Evolutionary conservation across 2,113 vertebrate genomes (phyloP), one percentile per base, ranked within the genome.

Genomic region (Burhinus bistriatus): DNA sequence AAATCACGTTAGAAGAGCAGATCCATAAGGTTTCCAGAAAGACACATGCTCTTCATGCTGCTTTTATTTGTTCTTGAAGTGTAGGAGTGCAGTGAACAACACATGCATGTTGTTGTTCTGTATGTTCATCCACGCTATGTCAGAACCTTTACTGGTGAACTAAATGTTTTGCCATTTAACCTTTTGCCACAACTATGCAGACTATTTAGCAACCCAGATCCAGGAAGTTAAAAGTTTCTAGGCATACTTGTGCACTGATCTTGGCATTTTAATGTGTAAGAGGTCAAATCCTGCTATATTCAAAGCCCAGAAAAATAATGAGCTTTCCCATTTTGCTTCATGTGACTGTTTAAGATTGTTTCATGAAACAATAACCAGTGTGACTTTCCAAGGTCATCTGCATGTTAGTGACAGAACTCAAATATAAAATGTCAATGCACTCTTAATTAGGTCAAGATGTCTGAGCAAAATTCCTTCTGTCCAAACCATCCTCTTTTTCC

Each of bases 391-490:
- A 93, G 95, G 91, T 96, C 96, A 95, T 92, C 52, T 58, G 80
- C 87, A 84, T 95, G 45, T 55, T 94, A 87, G 83, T 71, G 93
- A 87, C 80, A 91, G 89, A 95, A 94, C 75, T 96, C 51, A 96
- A 95, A 95, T 87, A 89, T 71, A 94, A 96, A 95, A 96, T 89
- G 93, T 96, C 93, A 96, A 78, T 94, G 95, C 55, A 91, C 94
- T 92, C 52, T 84, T 96, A 97, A 97, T 96, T 89, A 87, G 83
- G 83, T 94, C 96, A 96, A 96, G 93, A 97, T 97, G 96, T 84
- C 83, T 91, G 16, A 78, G 57, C 47, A 84, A 95, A 95, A 96
- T 97, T 96, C 94, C 69, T 96, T 75, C 95, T 84, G 47, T 81
- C 89, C 45, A 71, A 91, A 92, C 38, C 47, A 96, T 73, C 69